Base-by-base conservation (phyloP, 2,888 invertebrate genomes). In the Syrista parreyssii region DNA sequence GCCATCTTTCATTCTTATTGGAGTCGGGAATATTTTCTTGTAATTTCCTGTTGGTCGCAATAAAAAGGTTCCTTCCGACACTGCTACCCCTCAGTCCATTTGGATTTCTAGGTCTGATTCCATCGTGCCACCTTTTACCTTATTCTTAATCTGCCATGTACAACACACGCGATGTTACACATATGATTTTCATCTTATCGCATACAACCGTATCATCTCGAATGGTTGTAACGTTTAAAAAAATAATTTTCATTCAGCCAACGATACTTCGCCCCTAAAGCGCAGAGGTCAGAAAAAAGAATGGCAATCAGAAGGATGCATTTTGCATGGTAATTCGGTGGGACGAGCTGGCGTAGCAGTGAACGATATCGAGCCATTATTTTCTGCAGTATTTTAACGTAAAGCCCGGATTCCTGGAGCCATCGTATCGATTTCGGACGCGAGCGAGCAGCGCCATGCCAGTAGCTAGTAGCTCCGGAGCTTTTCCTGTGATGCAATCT, bases 401-500 rank as follows among this genome's bases (percentile, higher is more conserved):
- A 83, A 86, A 89, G 88, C 84, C 84, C 85, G 86, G 87, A 88
- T 87, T 88, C 83, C 84, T 85, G 85, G 87, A 88, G 88, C 87
- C 86, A 82, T 86, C 83, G 87, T 90, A 90, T 90, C 88, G 89
- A 90, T 90, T 89, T 84, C 76, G 81, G 79, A 75, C 76, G 78
- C 77, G 78, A 35, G 72, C 75, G 76, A 73, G 80, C 68, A 73
- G 80, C 78, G 79, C 69, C 75, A 80, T 76, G 77, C 76, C 68
- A 73, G 34, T 35, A 55, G 55, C 55, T 55, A n/a, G 40, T 78
- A 76, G 76, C 72, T 73, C 73, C 68, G 84, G 86, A 87, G 90
- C 89, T 90, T 91, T 91, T 90, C 89, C 89, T 88, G 87, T 89
- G 89, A 91, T 91, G 91, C 91, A 91, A 91, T 91, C 91, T 91